These are phyloP conservation scores for Petrophora chlorosata DNA, from an alignment of 2,888 invertebrate species.

Conservation along the genomic window DNA sequence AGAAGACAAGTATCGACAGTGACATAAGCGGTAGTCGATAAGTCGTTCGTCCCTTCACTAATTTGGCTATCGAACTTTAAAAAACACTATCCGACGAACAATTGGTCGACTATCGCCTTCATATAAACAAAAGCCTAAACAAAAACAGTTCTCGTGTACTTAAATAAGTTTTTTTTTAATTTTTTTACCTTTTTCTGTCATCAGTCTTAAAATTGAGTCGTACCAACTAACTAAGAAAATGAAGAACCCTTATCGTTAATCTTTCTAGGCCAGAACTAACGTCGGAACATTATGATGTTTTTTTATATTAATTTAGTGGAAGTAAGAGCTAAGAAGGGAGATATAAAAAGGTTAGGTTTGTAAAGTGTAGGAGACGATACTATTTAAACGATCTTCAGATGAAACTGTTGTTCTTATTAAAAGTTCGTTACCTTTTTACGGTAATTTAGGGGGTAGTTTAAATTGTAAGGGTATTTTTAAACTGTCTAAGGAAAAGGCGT, in stretches of 20 bases:
- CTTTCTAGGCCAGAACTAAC: conserved; percentile 77
- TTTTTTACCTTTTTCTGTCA: conserved; percentile 69
- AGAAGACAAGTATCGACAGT: conserved; percentile 59
- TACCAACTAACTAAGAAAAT: conserved; percentile 82
- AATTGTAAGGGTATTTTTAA: conserved; percentile 49
- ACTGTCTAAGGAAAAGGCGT: conserved; percentile 80
- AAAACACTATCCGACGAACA: conserved; percentile 50
- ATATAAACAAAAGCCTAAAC: conserved; percentile 54
- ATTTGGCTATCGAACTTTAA: conserved; percentile 68
- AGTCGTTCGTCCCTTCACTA: conserved; percentile 46
- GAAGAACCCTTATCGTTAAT: conserved; percentile 75
- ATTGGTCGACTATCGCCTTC: conserved; percentile 47
- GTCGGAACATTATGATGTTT: conserved; percentile 48
- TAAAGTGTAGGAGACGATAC: conserved; percentile 61
- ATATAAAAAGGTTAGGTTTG: conserved; percentile 51
- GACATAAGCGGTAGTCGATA: conserved; percentile 49
- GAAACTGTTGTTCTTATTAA: conserved; percentile 38
- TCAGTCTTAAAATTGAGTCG: conserved; percentile 85
- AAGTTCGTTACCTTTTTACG: conserved; percentile 47
- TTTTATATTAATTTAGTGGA: conserved; percentile 44
- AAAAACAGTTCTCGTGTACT: conserved; percentile 63
- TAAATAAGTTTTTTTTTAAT: conserved; percentile 43
- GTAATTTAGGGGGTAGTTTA: conserved; percentile 46
- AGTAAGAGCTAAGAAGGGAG: conserved; percentile 53
- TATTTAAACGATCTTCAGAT: conserved; percentile 35